phyloP scores from a whole-genome alignment of 2,113 vertebrate genomes.

The Apeltes quadracus region DNA sequence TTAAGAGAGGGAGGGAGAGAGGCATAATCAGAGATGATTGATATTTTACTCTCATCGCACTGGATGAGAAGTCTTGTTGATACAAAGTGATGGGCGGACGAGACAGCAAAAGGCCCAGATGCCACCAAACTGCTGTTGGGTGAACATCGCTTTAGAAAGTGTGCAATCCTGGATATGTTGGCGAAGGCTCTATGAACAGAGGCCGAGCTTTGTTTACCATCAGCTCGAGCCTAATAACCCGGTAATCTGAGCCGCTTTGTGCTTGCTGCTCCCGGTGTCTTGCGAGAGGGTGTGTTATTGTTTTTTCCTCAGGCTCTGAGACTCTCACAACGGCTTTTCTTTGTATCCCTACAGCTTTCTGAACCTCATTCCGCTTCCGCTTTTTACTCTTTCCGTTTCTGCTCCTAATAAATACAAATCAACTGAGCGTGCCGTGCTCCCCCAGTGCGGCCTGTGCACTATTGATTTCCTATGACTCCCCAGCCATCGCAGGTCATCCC shows the following conservation, averaged over 20 bases:
- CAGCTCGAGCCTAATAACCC: constrained; percentile 41
- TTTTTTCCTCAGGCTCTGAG: constrained; percentile 47
- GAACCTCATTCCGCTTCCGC: constrained; percentile 17
- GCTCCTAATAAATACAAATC: constrained; percentile 69
- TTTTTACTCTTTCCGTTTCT: constrained; percentile 35
- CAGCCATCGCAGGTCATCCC: constrained; percentile 30
- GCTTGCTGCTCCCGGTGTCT: constrained; percentile 20
- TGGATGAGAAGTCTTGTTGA: constrained; percentile 1
- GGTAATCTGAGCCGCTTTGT: constrained; percentile 65
- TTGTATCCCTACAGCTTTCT: constrained; percentile 8
- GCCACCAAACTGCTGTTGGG: background rate
- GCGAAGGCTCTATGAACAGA: background rate
- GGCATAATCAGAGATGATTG: background rate
- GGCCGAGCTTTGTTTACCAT: constrained; percentile 56
- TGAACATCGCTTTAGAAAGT: background rate
- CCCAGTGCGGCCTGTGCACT: constrained; percentile 56
- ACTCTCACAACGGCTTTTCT: constrained; percentile 26
- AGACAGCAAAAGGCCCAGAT: background rate
- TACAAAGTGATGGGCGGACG: background rate
- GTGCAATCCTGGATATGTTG: background rate
- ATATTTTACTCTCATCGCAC: background rate
- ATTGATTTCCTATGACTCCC: constrained; percentile 77
- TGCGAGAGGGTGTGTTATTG: constrained; percentile 57
- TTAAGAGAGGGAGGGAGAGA: background rate
- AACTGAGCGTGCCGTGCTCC: constrained; percentile 68